These are phyloP conservation scores for Oryzias celebensis DNA, from an alignment of 2,113 vertebrate genomes.

Conservation along the genomic window DNA sequence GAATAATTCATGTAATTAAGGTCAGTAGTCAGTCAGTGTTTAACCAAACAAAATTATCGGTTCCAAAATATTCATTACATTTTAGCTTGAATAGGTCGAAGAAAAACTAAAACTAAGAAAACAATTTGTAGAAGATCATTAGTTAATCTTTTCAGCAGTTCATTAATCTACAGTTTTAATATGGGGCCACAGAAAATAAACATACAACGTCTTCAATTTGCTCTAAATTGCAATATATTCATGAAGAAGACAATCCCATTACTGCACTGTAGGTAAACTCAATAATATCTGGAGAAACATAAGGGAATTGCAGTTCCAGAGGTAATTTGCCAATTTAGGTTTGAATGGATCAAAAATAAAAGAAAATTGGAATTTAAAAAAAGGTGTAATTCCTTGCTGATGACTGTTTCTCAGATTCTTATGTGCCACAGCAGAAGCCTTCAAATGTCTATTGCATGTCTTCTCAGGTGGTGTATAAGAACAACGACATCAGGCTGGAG, in stretches of 20 bases:
- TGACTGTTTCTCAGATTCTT: too few relatives aligned
- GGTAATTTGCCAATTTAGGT: too few relatives aligned
- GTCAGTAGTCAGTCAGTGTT: constrained; percentile 26
- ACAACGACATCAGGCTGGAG: constrained; percentile 96
- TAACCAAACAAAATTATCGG: constrained; percentile 38
- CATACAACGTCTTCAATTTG: constrained; percentile 24
- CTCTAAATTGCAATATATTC: constrained; percentile 27
- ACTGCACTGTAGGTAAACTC: too few relatives aligned
- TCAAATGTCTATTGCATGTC: not conserved
- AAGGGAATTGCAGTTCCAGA: too few relatives aligned
- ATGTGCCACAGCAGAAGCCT: not conserved
- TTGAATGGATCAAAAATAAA: too few relatives aligned
- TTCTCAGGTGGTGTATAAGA: constrained; percentile 97
- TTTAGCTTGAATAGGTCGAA: constrained; percentile 43
- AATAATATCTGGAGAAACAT: too few relatives aligned
- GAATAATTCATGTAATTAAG: constrained; percentile 34
- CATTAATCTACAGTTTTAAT: constrained; percentile 13
- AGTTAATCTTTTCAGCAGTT: constrained; percentile 56
- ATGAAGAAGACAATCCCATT: constrained; percentile 10
- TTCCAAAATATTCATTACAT: constrained; percentile 34
- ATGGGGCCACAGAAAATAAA: constrained; percentile 4
- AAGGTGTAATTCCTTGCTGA: too few relatives aligned
- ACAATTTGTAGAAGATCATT: constrained; percentile 45
- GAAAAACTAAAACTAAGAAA: constrained; percentile 28
- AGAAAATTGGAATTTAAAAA: too few relatives aligned